Evolutionary conservation across 2,888 invertebrate genomes (phyloP), one percentile per base, ranked within the genome.

Genomic region (Nineta flava): DNA sequence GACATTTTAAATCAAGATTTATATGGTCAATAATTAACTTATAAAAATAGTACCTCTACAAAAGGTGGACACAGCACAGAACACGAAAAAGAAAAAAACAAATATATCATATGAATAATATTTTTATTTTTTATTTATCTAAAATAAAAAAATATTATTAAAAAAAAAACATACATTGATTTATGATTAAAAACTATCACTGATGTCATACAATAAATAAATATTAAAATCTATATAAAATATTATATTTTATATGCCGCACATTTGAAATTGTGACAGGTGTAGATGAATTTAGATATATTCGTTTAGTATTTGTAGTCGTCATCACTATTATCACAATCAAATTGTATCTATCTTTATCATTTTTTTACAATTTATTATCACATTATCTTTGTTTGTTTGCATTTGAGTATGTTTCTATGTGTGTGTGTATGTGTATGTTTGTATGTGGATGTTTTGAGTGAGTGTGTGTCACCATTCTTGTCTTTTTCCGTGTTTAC

Each of bases 11-110:
- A 44, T 44, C 44, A 44, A 44, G 44, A 44, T 44, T 44, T 44
- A 44, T 44, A 26, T 13, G n/a, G 13, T 44, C 44, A 44, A 44
- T 44, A 44, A 44, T 44, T 44, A 44, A 44, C 44, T 44, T 44
- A 26, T 26, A 44, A 44, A 26, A 44, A 13, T 13, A 13, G 26
- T 19, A 42, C 16, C 15, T 17, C 42, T 16, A 42, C 42, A 44
- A 44, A 44, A 44, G 44, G 19, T 19, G 13, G 44, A 44, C 19
- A 42, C 10, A 15, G 15, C n/a, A 42, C 42, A 42, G 1, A 26
- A 6, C 7, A 26, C 4, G 6, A 26, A 26, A 26, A 26, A 26
- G 26, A 26, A 26, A 26, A 26, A 26, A 26, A 26, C 26, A 26
- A 26, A 26, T 26, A 26, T 26, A 26, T 26, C 26, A 26, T 26